Base-by-base conservation (phyloP, 1,140 invertebrate genomes). In the Platyura marginata region DNA sequence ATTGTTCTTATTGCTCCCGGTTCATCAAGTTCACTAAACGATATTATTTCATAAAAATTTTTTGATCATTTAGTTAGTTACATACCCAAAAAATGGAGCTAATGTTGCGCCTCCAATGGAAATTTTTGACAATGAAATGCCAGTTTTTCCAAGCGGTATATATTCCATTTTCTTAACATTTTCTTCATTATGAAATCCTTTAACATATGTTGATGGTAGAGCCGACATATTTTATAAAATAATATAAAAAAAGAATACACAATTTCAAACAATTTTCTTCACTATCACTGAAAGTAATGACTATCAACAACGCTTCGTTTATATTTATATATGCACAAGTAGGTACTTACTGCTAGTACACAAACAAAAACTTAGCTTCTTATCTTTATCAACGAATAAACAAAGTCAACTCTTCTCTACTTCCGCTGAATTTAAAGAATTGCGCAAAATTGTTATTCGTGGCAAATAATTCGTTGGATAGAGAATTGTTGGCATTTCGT, bases 1-100 rank as follows among this genome's bases (percentile, higher is more conserved):
- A 94, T 67, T 1, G 81, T 74, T 39, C 72, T 55, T 42, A 81
- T 72, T 18, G 73, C 78, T 57, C 84, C 74, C 15, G 68, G 52
- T 40, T 77, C 67, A 41, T 59, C 51, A 20, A 59, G 50, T 21
- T 55, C 43, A 22, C 48, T 49, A 32, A 11, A 44, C 16, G 15
- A 19, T 34, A 25, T 32, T 13, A 37, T 38, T 18, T 40, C 18
- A 4, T 13, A 15, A 32, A 25, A 25, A 32, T 38, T 38, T 2
- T 18, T 4, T 38, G 36, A 3, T 11, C 11, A 18, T 38, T 10
- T n/a, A 36, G 34, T 6, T n/a, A 10, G 15, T 39, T 4, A 56
- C 56, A 55, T 65, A 73, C 71, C 68, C 70, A 54, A 72, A 74
- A 36, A 69, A 62, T 44, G 63, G 55, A 46, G 58, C 67, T 42